Evolutionary conservation across 53 echinoderm and acorn worm species (phyloP).

Genomic region (Stichopus horrens): DNA sequence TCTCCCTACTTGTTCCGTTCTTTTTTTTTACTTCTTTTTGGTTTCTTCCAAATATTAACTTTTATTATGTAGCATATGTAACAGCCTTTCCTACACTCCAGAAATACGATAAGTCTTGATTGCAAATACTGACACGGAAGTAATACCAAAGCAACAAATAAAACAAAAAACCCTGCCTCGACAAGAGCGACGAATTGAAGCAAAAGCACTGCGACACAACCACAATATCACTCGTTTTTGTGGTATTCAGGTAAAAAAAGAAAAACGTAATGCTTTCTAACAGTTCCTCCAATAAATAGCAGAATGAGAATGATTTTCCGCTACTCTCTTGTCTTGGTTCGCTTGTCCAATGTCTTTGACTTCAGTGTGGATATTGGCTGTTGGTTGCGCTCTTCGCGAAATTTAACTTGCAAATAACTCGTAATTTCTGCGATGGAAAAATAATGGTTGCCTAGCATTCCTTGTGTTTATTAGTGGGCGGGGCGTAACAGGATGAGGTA

Average conservation of each 20-base stretch:
- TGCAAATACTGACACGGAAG: background rate
- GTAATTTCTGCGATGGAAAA: background rate
- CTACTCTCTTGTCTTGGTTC: background rate
- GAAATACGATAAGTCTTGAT: background rate
- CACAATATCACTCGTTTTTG: too few species aligned
- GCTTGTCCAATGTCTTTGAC: slow-evolving; percentile 5
- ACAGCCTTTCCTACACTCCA: background rate
- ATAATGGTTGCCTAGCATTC: slow-evolving; percentile 29
- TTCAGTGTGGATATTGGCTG: slow-evolving; percentile 10
- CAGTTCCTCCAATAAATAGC: background rate
- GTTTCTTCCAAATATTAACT: background rate
- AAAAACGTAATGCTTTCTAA: background rate
- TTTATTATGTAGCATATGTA: too few species aligned
- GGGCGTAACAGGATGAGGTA: slow-evolving; percentile 9
- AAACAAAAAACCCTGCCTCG: too few species aligned
- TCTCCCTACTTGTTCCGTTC: background rate
- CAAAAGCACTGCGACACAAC: too few species aligned
- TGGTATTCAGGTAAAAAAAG: background rate
- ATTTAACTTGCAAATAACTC: slow-evolving; percentile 43
- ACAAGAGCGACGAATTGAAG: too few species aligned
- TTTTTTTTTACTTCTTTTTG: background rate
- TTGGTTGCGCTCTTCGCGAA: background rate
- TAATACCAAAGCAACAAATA: background rate
- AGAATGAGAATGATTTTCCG: background rate
- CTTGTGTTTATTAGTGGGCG: slow-evolving; percentile 27